phyloP scores from a whole-genome alignment of 1,140 invertebrate genomes.

The Dinoponera quadriceps region DNA sequence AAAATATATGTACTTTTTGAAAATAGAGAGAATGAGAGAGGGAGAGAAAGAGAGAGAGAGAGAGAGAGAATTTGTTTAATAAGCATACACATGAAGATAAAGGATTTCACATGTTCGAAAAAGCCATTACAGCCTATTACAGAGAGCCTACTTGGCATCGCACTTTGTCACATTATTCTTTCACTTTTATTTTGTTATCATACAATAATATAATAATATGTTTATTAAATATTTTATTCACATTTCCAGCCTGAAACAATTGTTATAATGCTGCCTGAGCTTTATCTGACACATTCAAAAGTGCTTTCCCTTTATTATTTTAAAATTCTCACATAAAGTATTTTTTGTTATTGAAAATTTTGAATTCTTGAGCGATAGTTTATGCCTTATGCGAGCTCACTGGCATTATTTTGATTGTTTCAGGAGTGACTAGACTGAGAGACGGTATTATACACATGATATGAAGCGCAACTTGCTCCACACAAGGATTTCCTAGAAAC shows the following conservation, averaged over 20 bases:
- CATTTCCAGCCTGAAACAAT: constrained; percentile 84
- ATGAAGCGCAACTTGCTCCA: constrained; percentile 66
- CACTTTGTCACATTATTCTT: constrained; percentile 48
- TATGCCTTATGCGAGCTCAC: constrained; percentile 78
- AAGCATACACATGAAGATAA: background rate
- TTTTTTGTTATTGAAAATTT: constrained; percentile 66
- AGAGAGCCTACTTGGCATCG: background rate
- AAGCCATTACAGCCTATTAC: background rate
- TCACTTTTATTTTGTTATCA: constrained; percentile 57
- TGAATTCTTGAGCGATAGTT: constrained; percentile 65
- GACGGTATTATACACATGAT: constrained; percentile 73
- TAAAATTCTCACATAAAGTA: constrained; percentile 64
- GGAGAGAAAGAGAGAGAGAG: no score
- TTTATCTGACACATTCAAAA: constrained; percentile 72
- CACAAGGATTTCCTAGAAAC: constrained; percentile 69
- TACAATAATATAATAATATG: constrained; percentile 56
- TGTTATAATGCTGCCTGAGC: constrained; percentile 85
- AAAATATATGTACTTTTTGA: constrained; percentile 27
- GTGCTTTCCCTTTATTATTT: constrained; percentile 72
- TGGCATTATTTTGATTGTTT: constrained; percentile 86
- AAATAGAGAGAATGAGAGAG: no score
- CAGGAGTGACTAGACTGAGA: constrained; percentile 83
- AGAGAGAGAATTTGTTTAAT: constrained; percentile 44
- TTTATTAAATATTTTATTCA: constrained; percentile 72
- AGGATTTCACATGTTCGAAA: background rate